Percentiles rank a stretch among this genome's conserved stretches.
These are phyloP conservation scores for Opisthograptis luteolata DNA, from an alignment of 2,888 invertebrate genomes.

Conservation along the genomic window DNA sequence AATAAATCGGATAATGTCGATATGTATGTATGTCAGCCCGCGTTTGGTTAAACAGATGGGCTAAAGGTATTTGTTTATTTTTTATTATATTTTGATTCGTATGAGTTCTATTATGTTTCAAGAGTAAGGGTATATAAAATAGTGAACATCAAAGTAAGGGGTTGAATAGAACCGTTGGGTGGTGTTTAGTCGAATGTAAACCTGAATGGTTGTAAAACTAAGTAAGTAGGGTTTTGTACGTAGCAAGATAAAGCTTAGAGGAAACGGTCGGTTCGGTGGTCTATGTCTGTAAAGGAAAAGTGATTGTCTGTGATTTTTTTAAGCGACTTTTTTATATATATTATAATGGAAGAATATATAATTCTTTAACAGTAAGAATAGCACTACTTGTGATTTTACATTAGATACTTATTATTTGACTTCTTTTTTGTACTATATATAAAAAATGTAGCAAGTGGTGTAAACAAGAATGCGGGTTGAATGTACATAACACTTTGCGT, in stretches of 20 bases:
- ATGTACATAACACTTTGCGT: conserved; percentile 66
- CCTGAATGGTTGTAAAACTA: conserved; percentile 84
- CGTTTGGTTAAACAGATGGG: conserved; percentile 39
- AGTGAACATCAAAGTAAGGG: conserved; percentile 60
- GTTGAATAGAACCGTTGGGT: conserved; percentile 53
- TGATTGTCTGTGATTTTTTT: conserved; percentile 86
- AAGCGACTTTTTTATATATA: conserved; percentile 84
- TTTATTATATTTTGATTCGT: conserved; percentile 24
- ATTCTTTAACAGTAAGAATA: conserved; percentile 84
- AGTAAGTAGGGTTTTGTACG: conserved; percentile 82
- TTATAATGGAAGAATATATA: conserved; percentile 73
- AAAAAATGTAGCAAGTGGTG: conserved; percentile 62
- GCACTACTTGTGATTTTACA: conserved; percentile 85
- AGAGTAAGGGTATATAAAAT: conserved; percentile 57
- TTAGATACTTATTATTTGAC: conserved; percentile 79
- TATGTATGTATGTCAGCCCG: conserved; percentile 58
- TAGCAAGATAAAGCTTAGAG: conserved; percentile 81
- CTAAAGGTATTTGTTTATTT: conserved; percentile 29
- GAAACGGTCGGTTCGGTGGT: conserved; percentile 79
- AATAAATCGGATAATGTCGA: conserved; percentile 39
- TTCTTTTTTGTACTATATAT: conserved; percentile 76
- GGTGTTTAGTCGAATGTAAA: conserved; percentile 64
- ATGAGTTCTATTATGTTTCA: conserved; percentile 47
- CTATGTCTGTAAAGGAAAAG: conserved; percentile 83
- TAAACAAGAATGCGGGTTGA: conserved; percentile 75